Evolutionary conservation across 2,113 vertebrate genomes (phyloP).

Genomic region (Scomber japonicus): DNA sequence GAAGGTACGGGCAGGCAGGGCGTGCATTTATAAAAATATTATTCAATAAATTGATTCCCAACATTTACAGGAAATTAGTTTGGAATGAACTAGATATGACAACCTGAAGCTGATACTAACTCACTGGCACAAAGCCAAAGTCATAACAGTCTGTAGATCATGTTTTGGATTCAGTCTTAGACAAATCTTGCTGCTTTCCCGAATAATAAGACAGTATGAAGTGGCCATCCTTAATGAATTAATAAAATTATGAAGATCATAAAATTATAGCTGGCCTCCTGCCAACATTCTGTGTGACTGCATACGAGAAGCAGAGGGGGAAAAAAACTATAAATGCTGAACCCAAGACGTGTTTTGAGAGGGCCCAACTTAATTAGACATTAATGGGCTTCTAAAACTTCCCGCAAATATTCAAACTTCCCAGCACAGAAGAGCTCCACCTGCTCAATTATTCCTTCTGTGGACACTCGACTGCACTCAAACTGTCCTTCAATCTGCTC

Average conservation of each 20-base stretch:
- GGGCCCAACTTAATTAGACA: neutral
- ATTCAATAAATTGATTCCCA: conserved; percentile 12
- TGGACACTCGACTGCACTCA: neutral
- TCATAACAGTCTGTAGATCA: conserved; percentile 32
- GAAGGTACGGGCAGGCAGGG: conserved; percentile 15
- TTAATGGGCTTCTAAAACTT: neutral
- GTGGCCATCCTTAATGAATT: conserved; percentile 33
- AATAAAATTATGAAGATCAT: conserved; percentile 34
- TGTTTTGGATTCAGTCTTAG: conserved; percentile 9
- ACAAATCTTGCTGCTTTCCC: conserved; percentile 27
- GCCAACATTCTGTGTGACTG: conserved; percentile 30
- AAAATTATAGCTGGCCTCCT: conserved; percentile 40
- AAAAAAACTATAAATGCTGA: conserved; percentile 4
- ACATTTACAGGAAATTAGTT: conserved; percentile 24
- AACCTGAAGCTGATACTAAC: conserved; percentile 22
- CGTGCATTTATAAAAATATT: conserved; percentile 19
- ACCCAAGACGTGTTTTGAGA: conserved; percentile 14
- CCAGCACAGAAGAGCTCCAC: neutral
- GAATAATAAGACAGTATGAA: conserved; percentile 23
- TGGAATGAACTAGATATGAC: conserved; percentile 14
- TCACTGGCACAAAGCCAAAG: conserved; percentile 27
- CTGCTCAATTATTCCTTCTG: neutral
- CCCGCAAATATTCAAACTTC: conserved; percentile 1
- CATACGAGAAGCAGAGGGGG: neutral
- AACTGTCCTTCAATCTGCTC: neutral